phyloP scores from a whole-genome alignment of 2,888 invertebrate genomes.

The Amblyjoppa fuscipennis region DNA sequence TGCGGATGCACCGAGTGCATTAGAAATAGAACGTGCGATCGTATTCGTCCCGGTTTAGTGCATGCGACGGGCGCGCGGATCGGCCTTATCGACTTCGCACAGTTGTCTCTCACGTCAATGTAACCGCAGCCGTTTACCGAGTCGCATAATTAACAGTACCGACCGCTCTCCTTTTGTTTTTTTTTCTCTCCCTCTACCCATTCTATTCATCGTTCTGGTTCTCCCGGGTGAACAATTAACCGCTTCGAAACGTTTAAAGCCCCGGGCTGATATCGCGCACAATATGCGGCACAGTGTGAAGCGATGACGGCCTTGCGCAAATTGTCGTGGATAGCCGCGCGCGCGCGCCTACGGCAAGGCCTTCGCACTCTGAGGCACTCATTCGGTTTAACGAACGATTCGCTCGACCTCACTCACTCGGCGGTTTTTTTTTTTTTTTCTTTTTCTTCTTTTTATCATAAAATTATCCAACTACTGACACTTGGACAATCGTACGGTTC shows the following conservation, averaged over 20 bases:
- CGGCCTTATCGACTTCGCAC: slow-evolving; percentile 10
- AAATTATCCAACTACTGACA: slow-evolving; percentile 51
- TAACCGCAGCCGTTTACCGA: slow-evolving; percentile 41
- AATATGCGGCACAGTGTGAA: slow-evolving; percentile 12
- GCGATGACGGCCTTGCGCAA: slow-evolving; percentile 61
- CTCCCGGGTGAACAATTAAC: slow-evolving; percentile 47
- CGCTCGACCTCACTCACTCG: slow-evolving; percentile 41
- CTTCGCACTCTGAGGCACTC: slow-evolving; percentile 42
- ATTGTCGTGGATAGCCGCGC: slow-evolving; percentile 48
- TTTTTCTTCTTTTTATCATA: slow-evolving; percentile 33
- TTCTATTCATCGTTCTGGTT: slow-evolving; percentile 50
- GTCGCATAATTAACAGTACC: slow-evolving; percentile 56
- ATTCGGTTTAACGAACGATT: slow-evolving; percentile 57
- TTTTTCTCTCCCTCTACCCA: not conserved
- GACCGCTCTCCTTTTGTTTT: slow-evolving; percentile 50
- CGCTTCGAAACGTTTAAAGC: slow-evolving; percentile 32
- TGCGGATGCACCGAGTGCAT: too few species aligned
- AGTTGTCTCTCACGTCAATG: slow-evolving; percentile 65
- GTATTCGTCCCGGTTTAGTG: slow-evolving; percentile 7
- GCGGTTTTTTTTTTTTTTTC: not conserved
- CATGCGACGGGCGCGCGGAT: not conserved
- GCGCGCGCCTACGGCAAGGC: slow-evolving; percentile 40
- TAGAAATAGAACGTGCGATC: slow-evolving; percentile 23
- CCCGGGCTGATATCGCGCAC: slow-evolving; percentile 32
- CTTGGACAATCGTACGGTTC: slow-evolving; percentile 25